These are phyloP conservation scores for Oceanodroma leucorhoa DNA, from an alignment of 2,797 vertebrate genomes.

Conservation along the genomic window DNA sequence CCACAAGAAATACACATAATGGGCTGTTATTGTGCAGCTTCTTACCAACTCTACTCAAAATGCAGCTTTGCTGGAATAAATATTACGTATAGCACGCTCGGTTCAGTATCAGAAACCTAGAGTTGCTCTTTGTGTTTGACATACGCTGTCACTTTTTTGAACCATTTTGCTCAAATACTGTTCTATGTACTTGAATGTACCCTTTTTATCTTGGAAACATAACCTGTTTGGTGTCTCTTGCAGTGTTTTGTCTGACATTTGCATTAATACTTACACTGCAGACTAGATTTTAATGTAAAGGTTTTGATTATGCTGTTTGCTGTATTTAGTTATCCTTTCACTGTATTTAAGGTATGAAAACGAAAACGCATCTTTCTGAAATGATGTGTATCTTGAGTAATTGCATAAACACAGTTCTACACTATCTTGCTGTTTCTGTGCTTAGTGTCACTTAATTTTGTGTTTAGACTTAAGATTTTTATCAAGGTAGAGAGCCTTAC, in stretches of 20 bases:
- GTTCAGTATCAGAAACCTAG: background rate
- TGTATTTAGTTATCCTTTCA: background rate
- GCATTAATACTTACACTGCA: background rate
- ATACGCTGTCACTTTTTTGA: background rate
- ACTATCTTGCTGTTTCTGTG: background rate
- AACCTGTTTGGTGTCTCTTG: background rate
- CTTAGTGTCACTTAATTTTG: background rate
- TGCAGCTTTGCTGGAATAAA: background rate
- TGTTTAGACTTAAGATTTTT: background rate
- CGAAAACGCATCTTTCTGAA: background rate
- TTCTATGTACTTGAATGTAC: accelerated
- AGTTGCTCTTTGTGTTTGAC: background rate
- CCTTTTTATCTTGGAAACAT: accelerated
- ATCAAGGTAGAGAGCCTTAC: background rate
- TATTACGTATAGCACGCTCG: accelerated
- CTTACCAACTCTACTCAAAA: background rate
- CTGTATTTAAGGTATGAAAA: background rate
- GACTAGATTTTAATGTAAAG: background rate
- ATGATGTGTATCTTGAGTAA: background rate
- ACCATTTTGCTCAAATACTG: background rate
- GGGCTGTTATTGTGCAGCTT: background rate
- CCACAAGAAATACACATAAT: background rate
- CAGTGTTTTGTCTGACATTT: background rate
- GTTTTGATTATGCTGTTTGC: background rate
- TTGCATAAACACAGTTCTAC: background rate